phyloP scores from a whole-genome alignment of 2,888 invertebrate genomes.

The Drosophila koepferae region DNA sequence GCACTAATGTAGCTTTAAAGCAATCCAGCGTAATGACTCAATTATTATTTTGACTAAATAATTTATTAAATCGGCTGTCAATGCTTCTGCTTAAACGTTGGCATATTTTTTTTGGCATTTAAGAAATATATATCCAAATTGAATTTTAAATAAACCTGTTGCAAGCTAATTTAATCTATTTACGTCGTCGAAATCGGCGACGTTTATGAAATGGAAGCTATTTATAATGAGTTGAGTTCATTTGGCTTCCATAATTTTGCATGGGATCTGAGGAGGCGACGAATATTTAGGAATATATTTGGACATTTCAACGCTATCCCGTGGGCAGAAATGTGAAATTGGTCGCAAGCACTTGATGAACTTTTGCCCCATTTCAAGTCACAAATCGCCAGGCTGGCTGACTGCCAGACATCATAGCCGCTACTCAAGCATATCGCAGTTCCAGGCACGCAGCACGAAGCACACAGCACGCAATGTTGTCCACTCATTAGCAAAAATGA shows the following conservation, averaged over 20 bases:
- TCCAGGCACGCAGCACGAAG: conserved; percentile 7
- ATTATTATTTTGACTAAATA: background rate
- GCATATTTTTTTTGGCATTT: background rate
- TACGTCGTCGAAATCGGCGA: background rate
- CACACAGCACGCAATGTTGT: conserved; percentile 8
- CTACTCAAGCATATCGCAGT: conserved; percentile 13
- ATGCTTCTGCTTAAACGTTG: background rate
- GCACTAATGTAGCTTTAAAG: background rate
- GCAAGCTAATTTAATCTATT: background rate
- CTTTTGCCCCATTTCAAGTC: conserved; percentile 75
- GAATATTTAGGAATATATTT: conserved; percentile 33
- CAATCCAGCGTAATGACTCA: background rate
- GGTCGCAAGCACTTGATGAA: conserved; percentile 57
- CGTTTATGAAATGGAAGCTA: conserved; percentile 7
- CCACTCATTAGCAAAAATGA: background rate
- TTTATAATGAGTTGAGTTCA: conserved; percentile 19
- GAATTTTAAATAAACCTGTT: conserved; percentile 6
- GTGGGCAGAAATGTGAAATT: conserved; percentile 27
- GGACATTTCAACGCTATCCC: conserved; percentile 33
- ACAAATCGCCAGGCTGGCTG: conserved; percentile 46
- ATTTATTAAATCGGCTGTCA: background rate
- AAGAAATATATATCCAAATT: background rate
- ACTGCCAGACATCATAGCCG: conserved; percentile 42
- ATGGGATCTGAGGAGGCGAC: conserved; percentile 38
- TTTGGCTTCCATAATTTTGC: conserved; percentile 27